Conservation (phyloP, 1,140 invertebrate species). For the Rhynchophorus ferrugineus region DNA sequence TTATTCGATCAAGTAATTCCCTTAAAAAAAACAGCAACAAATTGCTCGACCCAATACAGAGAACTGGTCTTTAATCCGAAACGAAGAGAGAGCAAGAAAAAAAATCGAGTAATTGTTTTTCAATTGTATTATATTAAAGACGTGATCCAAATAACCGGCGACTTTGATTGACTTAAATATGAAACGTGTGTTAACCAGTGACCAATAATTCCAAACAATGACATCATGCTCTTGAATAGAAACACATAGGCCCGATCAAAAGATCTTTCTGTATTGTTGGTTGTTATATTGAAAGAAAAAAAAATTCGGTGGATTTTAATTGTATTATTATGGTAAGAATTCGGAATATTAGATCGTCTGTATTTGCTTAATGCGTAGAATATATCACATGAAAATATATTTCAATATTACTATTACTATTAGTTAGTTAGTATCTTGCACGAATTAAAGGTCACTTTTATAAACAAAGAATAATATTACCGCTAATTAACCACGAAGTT, state of each 20-base stretch:
- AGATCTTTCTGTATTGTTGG: background rate
- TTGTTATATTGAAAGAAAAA: background rate
- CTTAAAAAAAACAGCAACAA: background rate
- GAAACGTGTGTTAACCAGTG: too few species aligned
- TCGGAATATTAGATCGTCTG: too few species aligned
- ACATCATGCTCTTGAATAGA: constrained; percentile 12
- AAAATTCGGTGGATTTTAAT: too few species aligned
- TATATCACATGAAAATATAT: too few species aligned
- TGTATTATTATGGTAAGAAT: too few species aligned
- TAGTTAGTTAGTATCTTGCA: too few species aligned
- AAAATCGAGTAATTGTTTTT: constrained; percentile 14
- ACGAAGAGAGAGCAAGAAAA: background rate
- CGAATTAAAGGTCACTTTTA: too few species aligned
- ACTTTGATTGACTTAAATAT: constrained; percentile 13
- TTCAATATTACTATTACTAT: too few species aligned
- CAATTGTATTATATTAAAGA: constrained; percentile 15
- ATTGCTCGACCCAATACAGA: background rate
- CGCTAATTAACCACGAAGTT: too few species aligned
- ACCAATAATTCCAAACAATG: constrained; percentile 9
- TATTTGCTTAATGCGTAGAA: too few species aligned
- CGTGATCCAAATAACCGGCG: constrained; percentile 15
- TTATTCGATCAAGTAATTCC: background rate
- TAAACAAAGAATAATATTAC: too few species aligned
- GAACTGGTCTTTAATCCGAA: background rate
- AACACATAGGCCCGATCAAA: background rate